Conservation (phyloP, 2,797 vertebrate genomes). For the Perodicticus potto region DNA sequence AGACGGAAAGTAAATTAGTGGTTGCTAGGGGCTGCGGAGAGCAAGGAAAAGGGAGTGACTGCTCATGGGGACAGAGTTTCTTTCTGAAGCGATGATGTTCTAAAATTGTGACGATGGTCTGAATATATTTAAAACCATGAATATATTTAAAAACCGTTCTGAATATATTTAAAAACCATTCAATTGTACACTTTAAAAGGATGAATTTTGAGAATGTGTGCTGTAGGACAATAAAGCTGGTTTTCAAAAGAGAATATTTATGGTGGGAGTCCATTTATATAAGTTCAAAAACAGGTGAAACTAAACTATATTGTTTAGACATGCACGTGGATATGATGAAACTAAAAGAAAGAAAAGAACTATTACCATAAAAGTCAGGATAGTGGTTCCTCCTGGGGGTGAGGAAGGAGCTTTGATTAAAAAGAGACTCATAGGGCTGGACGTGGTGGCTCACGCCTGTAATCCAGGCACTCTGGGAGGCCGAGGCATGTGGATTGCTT, state of each 20-base stretch:
- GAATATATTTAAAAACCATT: background rate
- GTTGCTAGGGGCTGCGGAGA: background rate
- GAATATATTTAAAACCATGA: too few relatives aligned
- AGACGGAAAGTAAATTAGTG: conserved; percentile 14
- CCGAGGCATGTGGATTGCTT: too few relatives aligned
- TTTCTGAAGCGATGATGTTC: background rate
- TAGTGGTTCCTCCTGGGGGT: background rate
- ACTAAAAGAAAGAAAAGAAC: conserved; percentile 18
- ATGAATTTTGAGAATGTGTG: background rate
- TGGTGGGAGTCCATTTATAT: background rate
- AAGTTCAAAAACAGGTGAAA: background rate
- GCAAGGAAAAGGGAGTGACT: background rate
- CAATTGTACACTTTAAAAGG: background rate
- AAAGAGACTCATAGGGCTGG: background rate
- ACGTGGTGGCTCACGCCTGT: too few relatives aligned
- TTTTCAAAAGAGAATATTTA: background rate
- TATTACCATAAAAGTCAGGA: background rate
- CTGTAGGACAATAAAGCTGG: background rate
- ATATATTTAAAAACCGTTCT: background rate
- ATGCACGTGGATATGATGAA: background rate
- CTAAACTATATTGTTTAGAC: background rate
- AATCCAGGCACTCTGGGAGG: too few relatives aligned
- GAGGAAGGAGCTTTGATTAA: background rate
- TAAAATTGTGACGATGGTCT: background rate
- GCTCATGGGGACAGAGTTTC: background rate